Conservation (phyloP, 2,888 invertebrate genomes). For the Ischnus inquisitorius region DNA sequence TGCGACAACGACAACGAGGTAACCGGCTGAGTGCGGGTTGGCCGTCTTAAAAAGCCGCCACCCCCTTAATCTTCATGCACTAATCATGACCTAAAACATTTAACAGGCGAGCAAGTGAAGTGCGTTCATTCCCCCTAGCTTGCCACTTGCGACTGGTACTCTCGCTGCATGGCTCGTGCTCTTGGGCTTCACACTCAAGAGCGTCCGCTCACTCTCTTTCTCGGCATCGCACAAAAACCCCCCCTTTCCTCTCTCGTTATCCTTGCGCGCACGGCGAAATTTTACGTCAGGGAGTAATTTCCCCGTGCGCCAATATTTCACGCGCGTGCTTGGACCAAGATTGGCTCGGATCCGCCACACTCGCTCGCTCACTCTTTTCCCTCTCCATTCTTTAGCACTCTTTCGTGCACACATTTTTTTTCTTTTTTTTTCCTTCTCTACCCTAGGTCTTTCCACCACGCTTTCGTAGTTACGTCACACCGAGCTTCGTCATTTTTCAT, state of each 20-base stretch:
- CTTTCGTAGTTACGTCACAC: constrained; percentile 53
- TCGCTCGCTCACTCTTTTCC: constrained; percentile 55
- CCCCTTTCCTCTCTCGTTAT: constrained; percentile 65
- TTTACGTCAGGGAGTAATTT: constrained; percentile 83
- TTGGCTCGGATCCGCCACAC: constrained; percentile 76
- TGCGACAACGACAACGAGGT: constrained; percentile 48
- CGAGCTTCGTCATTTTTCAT: constrained; percentile 56
- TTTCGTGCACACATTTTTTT: constrained; percentile 62
- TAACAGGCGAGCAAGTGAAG: constrained; percentile 64
- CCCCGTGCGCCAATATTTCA: constrained; percentile 83
- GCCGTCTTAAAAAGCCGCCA: constrained; percentile 64
- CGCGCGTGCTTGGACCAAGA: constrained; percentile 82
- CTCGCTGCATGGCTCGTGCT: constrained; percentile 29
- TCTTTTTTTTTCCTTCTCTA: constrained; percentile 40
- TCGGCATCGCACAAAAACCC: constrained; percentile 12
- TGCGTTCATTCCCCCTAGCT: constrained; percentile 54
- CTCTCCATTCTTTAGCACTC: constrained; percentile 34
- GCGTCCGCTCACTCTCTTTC: constrained; percentile 36
- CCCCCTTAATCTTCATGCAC: constrained; percentile 76
- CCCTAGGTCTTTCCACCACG: constrained; percentile 44
- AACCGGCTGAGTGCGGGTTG: constrained; percentile 47
- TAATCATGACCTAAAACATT: constrained; percentile 80
- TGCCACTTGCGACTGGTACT: constrained; percentile 54
- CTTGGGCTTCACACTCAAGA: constrained; percentile 46
- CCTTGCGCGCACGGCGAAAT: constrained; percentile 75